Conservation (phyloP, 2,888 invertebrate genomes). For the Drepana falcataria region DNA sequence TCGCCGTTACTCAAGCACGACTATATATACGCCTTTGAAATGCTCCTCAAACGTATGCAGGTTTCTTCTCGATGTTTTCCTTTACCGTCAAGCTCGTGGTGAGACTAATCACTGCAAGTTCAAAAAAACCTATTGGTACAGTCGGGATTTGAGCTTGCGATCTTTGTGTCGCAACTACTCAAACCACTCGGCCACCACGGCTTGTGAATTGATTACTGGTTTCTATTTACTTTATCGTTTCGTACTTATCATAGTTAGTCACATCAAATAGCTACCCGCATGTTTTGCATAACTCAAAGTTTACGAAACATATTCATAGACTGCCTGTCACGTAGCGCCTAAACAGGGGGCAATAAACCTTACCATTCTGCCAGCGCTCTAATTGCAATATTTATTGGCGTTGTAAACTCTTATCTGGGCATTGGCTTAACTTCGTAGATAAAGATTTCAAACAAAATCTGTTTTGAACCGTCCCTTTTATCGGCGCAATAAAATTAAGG, state of each 20-base stretch:
- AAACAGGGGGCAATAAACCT: constrained; percentile 36
- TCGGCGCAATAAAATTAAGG: neutral
- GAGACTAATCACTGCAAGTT: too few relatives aligned
- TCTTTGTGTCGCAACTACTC: too few relatives aligned
- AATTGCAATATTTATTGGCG: constrained; percentile 50
- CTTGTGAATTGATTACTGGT: too few relatives aligned
- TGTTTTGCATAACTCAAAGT: neutral
- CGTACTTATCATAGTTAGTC: neutral
- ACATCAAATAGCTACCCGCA: neutral
- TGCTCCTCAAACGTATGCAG: too few relatives aligned
- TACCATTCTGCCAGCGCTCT: constrained; percentile 33
- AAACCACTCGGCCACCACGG: too few relatives aligned
- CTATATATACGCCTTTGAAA: too few relatives aligned
- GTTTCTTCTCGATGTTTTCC: too few relatives aligned
- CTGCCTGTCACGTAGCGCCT: constrained; percentile 16
- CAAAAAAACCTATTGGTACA: too few relatives aligned
- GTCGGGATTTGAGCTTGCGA: too few relatives aligned
- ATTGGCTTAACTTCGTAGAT: constrained; percentile 17
- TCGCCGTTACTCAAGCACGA: too few relatives aligned
- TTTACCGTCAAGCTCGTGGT: too few relatives aligned
- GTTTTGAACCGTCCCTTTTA: constrained; percentile 7
- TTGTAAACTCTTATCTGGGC: constrained; percentile 46
- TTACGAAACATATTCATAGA: neutral
- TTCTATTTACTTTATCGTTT: too few relatives aligned
- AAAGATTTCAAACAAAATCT: constrained; percentile 19